These are phyloP conservation scores for Montipora capricornis DNA, from an alignment of 64 coral and sea anemone genomes.

Conservation along the genomic window DNA sequence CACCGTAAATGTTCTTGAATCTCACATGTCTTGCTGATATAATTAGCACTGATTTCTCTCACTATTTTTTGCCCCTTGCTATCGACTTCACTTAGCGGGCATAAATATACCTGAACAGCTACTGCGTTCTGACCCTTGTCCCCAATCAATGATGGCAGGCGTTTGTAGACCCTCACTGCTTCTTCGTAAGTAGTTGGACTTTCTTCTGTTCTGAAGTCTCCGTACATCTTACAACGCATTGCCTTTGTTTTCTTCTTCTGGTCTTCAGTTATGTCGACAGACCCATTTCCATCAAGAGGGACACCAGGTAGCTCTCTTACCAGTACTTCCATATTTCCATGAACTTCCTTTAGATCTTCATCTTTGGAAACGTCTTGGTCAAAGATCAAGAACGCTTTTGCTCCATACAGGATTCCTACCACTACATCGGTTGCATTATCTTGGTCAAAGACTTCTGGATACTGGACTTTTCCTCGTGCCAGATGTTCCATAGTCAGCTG, in stretches of 20 bases:
- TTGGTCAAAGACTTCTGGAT: too few species aligned
- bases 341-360: too few species aligned
- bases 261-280: slow-evolving; percentile 24
- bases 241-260: slow-evolving; percentile 17
- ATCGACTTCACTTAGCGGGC: slow-evolving; percentile 59
- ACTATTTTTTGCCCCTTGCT: slow-evolving; percentile 10
- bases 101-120: slow-evolving; percentile 37
- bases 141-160: slow-evolving; percentile 28
- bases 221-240: slow-evolving; percentile 59
- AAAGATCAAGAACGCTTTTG: too few species aligned
- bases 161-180: slow-evolving; percentile 60
- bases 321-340: slow-evolving; percentile 12
- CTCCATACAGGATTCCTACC: neutral
- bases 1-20: slow-evolving; percentile 8
- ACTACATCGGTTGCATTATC: too few species aligned
- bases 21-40: slow-evolving; percentile 25
- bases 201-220: slow-evolving; percentile 32
- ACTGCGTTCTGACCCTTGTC: slow-evolving; percentile 62
- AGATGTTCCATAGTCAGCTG: too few species aligned
- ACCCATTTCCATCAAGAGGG: neutral
- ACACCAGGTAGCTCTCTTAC: too few species aligned
- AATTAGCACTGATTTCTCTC: slow-evolving; percentile 38
- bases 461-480: too few species aligned
- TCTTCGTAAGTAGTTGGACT: slow-evolving; percentile 54
- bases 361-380: too few species aligned